phyloP scores from a whole-genome alignment of 2,113 vertebrate species.

The Scalopus aquaticus region DNA sequence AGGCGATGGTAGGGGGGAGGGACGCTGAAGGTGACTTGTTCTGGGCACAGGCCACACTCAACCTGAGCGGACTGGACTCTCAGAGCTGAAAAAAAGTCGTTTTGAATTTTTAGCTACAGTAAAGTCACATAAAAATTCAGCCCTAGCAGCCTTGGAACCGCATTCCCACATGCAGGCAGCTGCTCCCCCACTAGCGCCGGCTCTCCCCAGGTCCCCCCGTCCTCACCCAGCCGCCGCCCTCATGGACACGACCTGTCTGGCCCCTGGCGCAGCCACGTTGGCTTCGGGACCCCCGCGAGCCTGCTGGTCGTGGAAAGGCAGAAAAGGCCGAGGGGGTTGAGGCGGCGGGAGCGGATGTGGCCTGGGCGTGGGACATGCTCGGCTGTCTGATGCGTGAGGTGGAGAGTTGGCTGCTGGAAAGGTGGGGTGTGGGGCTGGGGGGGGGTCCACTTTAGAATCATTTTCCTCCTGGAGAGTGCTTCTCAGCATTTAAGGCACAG shows the following conservation, averaged over 20 bases:
- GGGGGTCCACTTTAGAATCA: neutral
- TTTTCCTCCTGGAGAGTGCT: neutral
- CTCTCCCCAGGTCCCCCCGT: no score
- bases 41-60: neutral
- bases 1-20: neutral
- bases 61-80: neutral
- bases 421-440: neutral
- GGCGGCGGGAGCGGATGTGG: neutral
- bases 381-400: rapidly evolving
- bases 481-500: neutral
- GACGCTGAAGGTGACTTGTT: neutral
- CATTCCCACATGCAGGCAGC: no score
- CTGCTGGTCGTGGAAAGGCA: rapidly evolving
- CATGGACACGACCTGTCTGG: no score
- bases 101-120: neutral
- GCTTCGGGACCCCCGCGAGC: neutral
- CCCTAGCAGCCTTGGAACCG: no score
- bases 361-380: neutral
- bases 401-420: rapidly evolving
- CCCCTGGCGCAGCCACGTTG: neutral
- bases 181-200: neutral
- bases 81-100: neutral
- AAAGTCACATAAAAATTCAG: neutral
- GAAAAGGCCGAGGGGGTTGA: neutral
- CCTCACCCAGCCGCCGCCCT: no score